A percentile compares a stretch with the other conserved stretches of the same genome.
Conservation (phyloP, 2,888 invertebrate genomes). For the Alentia gelatinosa region DNA sequence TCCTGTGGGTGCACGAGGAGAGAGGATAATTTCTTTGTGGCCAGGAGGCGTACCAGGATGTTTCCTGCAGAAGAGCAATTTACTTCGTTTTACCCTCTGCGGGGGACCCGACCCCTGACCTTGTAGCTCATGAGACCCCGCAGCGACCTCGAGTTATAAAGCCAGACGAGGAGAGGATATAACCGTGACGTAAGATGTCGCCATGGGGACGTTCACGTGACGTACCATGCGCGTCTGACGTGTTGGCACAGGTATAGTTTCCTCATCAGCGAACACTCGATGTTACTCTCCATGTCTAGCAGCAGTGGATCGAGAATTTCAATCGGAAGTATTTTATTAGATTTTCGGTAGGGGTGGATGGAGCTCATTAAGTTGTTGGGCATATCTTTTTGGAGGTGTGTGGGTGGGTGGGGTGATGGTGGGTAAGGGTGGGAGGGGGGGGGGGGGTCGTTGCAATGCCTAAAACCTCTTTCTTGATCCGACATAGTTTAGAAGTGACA, state of each 20-base stretch:
- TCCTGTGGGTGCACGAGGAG: not conserved
- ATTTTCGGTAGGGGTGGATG: too few species aligned
- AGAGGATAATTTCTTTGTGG: not conserved
- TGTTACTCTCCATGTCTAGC: too few species aligned
- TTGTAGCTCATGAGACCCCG: not conserved
- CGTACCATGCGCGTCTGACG: not conserved
- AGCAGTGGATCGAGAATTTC: too few species aligned
- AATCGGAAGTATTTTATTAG: too few species aligned
- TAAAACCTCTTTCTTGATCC: too few species aligned
- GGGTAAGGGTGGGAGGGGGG: too few species aligned
- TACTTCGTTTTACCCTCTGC: slow-evolving; percentile 17
- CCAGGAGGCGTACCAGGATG: not conserved
- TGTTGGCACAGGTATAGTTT: not conserved
- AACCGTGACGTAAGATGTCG: not conserved
- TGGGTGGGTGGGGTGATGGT: too few species aligned
- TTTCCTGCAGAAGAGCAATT: slow-evolving; percentile 10
- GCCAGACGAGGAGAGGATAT: not conserved
- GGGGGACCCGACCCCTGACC: not conserved
- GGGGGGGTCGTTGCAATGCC: too few species aligned
- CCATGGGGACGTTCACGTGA: not conserved
- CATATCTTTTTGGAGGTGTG: too few species aligned
- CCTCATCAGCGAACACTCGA: too few species aligned
- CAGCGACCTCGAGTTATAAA: not conserved
- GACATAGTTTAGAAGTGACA: too few species aligned
- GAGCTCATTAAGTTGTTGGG: too few species aligned